phyloP scores from a whole-genome alignment of 2,888 invertebrate genomes.

The Monoplex corrugatus region DNA sequence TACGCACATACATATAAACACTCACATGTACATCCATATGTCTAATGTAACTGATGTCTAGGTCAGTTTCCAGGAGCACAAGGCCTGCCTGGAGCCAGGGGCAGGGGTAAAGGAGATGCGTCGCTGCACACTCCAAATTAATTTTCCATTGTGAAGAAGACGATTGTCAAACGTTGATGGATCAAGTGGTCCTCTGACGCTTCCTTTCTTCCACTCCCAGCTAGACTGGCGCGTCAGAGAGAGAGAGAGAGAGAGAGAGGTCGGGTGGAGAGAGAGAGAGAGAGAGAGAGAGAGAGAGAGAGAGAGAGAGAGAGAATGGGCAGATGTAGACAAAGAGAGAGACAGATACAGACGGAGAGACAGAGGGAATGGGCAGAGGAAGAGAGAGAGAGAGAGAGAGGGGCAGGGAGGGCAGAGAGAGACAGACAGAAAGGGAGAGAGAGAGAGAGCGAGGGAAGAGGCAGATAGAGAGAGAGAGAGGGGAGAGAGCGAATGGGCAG shows the following conservation, averaged over 20 bases:
- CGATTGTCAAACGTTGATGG: background rate
- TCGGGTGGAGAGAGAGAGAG: conserved; percentile 16
- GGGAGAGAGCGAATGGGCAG: no score
- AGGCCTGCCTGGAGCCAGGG: no score
- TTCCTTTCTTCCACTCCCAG: background rate
- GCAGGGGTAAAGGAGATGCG: no score
- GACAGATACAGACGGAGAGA: background rate
- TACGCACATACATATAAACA: no score
- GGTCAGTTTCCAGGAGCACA: no score
- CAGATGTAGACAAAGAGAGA: background rate
- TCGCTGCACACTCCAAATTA: background rate
- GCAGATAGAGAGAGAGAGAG: background rate
- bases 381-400: background rate
- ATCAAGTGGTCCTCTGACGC: background rate
- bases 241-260: conserved; percentile 21
- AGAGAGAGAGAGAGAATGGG: conserved; percentile 17
- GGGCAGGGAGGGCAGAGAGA: background rate
- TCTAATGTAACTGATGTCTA: no score
- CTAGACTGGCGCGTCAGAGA: background rate
- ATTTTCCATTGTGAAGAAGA: conserved; percentile 19
- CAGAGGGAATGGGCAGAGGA: background rate
- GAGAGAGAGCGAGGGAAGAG: background rate
- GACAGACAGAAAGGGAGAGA: background rate
- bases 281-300: conserved; percentile 37
- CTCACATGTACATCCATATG: background rate